These are phyloP conservation scores for Notiomystis cincta DNA, from an alignment of 2,113 vertebrate species.

Conservation along the genomic window DNA sequence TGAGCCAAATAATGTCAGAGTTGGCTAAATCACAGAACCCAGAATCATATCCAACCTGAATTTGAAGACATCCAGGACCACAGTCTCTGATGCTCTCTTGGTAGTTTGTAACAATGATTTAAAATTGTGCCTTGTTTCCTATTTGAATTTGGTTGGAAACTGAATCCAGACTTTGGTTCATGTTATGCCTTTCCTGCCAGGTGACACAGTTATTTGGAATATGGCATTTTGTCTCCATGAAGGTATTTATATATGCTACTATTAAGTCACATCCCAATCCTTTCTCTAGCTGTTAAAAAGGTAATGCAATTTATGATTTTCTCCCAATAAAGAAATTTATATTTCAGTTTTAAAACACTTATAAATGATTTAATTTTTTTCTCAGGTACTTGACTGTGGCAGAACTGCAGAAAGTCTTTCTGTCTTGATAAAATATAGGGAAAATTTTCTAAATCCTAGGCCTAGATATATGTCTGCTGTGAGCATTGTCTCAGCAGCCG, in stretches of 20 bases:
- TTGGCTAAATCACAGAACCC: not conserved
- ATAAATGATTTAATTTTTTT: not conserved
- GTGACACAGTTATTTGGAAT: not conserved
- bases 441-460: not conserved
- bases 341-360: not conserved
- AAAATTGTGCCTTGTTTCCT: slow-evolving; percentile 34
- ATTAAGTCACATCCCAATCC: not conserved
- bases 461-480: rapidly evolving
- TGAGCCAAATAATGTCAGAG: not conserved
- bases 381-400: not conserved
- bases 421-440: not conserved
- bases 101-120: slow-evolving; percentile 20
- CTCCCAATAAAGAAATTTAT: not conserved
- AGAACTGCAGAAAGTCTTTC: not conserved
- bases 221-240: not conserved
- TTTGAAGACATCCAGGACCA: not conserved
- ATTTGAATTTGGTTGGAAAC: not conserved
- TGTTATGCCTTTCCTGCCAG: not conserved
- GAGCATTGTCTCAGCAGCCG: rapidly evolving
- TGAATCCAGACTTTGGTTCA: not conserved
- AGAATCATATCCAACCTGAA: not conserved
- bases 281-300: not conserved
- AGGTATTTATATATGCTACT: not conserved
- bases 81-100: not conserved
- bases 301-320: not conserved